phyloP scores from a whole-genome alignment of 1,140 invertebrate genomes.

The Triops longicaudatus region DNA sequence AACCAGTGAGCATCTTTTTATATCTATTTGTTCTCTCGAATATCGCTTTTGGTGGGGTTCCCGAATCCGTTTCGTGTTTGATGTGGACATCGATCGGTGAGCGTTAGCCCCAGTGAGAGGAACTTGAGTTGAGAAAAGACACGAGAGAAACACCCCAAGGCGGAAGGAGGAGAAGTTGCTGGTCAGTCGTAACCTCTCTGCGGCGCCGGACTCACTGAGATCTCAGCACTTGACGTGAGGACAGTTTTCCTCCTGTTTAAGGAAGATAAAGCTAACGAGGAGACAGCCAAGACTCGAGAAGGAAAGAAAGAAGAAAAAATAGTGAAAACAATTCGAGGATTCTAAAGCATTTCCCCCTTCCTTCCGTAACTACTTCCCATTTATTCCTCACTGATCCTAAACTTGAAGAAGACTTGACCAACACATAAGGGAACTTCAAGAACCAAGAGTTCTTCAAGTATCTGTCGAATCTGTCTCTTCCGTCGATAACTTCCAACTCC shows the following conservation, averaged over 20 bases:
- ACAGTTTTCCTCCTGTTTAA: neutral
- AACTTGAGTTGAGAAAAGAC: neutral
- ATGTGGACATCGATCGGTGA: constrained; percentile 11
- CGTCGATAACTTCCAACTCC: neutral
- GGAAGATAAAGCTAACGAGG: neutral
- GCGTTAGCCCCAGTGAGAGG: neutral
- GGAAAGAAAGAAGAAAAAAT: neutral
- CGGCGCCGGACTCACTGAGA: neutral
- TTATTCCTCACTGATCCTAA: too few species aligned
- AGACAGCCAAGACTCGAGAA: neutral
- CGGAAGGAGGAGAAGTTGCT: neutral
- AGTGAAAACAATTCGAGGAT: neutral
- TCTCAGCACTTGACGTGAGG: neutral
- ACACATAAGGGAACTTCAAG: too few species aligned
- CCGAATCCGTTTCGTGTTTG: constrained; percentile 5
- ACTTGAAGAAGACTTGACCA: too few species aligned
- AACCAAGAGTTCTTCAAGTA: neutral
- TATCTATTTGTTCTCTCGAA: too few species aligned
- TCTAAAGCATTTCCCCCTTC: neutral
- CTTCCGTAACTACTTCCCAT: too few species aligned
- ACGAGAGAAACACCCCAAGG: neutral
- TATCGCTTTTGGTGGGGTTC: neutral
- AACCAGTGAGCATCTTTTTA: too few species aligned
- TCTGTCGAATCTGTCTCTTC: neutral
- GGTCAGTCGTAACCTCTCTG: neutral